Percentiles rank a stretch among this genome's conserved stretches.
Conservation (phyloP, 2,797 vertebrate species). For the Peromyscus attwateri region DNA sequence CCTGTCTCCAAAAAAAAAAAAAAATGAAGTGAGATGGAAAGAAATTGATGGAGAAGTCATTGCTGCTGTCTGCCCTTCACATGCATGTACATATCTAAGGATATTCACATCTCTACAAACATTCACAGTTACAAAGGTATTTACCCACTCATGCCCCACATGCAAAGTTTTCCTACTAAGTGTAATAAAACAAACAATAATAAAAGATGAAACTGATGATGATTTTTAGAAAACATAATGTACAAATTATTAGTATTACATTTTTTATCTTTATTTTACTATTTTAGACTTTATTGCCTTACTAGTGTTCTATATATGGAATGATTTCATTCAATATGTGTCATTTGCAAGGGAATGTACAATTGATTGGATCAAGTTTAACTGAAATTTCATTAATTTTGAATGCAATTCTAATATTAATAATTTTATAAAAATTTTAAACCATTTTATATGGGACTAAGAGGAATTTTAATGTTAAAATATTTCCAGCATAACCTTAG, state of each 20-base stretch:
- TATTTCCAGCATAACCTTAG: neutral
- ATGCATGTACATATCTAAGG: neutral
- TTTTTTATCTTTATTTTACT: neutral
- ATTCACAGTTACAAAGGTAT: neutral
- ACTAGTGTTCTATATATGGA: conserved; percentile 54
- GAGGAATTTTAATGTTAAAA: neutral
- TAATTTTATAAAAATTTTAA: conserved; percentile 61
- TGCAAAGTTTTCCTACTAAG: neutral
- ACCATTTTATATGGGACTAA: conserved; percentile 10
- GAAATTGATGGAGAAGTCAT: neutral
- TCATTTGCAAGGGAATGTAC: conserved; percentile 67
- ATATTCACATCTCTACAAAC: neutral
- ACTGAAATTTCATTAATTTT: conserved; percentile 72
- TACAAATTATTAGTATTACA: neutral
- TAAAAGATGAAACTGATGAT: neutral
- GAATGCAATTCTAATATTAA: conserved; percentile 51
- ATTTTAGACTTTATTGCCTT: neutral
- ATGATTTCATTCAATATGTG: conserved; percentile 68
- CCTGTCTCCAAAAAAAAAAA: neutral
- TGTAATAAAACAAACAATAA: neutral
- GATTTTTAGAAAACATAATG: neutral
- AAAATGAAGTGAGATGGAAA: too few relatives aligned
- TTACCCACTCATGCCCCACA: neutral
- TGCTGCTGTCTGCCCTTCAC: neutral
- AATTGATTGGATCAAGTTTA: conserved; percentile 72